These are phyloP conservation scores for Drosophila nasuta DNA, from an alignment of 1,140 invertebrate genomes.

Conservation along the genomic window DNA sequence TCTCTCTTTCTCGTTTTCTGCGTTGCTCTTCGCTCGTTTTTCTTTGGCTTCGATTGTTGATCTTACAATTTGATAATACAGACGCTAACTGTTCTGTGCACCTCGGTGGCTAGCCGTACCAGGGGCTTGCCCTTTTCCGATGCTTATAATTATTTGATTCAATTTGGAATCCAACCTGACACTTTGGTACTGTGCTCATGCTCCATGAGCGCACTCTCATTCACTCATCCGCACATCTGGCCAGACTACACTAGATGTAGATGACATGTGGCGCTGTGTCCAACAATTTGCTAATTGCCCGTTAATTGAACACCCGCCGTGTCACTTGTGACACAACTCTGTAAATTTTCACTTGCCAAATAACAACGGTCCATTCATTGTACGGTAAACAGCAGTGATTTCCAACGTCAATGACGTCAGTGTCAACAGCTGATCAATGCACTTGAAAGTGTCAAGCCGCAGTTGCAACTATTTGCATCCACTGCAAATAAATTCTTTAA, in stretches of 20 bases:
- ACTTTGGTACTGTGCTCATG: constrained; percentile 37
- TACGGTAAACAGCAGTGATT: background rate
- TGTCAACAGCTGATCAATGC: constrained; percentile 8
- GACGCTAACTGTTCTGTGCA: constrained; percentile 28
- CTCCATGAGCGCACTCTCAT: background rate
- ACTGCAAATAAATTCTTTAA: background rate
- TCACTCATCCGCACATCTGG: background rate
- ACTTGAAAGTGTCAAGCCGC: background rate
- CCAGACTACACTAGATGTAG: background rate
- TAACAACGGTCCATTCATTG: background rate
- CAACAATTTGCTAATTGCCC: constrained; percentile 41
- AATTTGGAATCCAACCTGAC: constrained; percentile 44
- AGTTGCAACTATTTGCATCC: background rate
- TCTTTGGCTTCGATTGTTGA: constrained; percentile 6
- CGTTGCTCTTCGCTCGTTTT: constrained; percentile 2
- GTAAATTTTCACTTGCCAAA: constrained; percentile 23
- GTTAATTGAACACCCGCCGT: constrained; percentile 39
- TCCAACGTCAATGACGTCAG: constrained; percentile 3
- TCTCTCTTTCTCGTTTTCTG: background rate
- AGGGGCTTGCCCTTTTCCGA: constrained; percentile 22
- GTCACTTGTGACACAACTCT: constrained; percentile 9
- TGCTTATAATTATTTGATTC: constrained; percentile 36
- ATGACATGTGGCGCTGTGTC: constrained; percentile 8
- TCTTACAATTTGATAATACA: constrained; percentile 27
- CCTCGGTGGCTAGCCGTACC: constrained; percentile 31